A percentile compares a stretch with the other conserved stretches of the same genome.
Conservation (phyloP, 2,888 invertebrate species). For the Cephus rjabovi region DNA sequence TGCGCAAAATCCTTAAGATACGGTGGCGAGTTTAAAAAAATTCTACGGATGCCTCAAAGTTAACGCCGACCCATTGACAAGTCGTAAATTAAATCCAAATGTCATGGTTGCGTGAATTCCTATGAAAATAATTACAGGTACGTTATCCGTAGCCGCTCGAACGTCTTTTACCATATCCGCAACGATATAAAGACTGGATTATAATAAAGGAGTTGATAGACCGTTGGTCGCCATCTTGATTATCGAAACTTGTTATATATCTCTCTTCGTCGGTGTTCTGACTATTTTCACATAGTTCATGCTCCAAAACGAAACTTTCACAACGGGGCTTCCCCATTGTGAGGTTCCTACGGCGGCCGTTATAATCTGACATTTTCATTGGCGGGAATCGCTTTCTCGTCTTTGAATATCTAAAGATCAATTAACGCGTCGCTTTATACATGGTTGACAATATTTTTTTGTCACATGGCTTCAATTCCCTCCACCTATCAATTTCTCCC, state of each 20-base stretch:
- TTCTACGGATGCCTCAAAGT: background rate
- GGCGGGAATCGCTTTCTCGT: background rate
- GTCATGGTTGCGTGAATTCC: background rate
- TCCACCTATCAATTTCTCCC: background rate
- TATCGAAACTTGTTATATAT: background rate
- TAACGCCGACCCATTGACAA: background rate
- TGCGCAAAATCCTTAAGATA: background rate
- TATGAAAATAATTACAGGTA: background rate
- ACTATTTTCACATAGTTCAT: background rate
- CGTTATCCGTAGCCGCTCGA: background rate
- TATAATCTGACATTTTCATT: background rate
- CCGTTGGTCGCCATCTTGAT: background rate
- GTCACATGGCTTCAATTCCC: background rate
- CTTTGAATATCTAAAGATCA: background rate
- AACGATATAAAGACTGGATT: background rate
- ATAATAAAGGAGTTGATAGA: background rate
- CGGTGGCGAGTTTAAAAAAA: background rate
- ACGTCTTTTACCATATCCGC: background rate
- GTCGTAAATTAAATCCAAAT: background rate
- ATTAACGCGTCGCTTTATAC: background rate
- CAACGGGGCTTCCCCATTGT: background rate
- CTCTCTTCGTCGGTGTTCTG: background rate
- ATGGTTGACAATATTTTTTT: background rate
- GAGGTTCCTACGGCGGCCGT: background rate
- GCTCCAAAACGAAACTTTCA: conserved; percentile 6